Conservation (phyloP, 2,797 vertebrate genomes). For the Gallinago stenura region DNA sequence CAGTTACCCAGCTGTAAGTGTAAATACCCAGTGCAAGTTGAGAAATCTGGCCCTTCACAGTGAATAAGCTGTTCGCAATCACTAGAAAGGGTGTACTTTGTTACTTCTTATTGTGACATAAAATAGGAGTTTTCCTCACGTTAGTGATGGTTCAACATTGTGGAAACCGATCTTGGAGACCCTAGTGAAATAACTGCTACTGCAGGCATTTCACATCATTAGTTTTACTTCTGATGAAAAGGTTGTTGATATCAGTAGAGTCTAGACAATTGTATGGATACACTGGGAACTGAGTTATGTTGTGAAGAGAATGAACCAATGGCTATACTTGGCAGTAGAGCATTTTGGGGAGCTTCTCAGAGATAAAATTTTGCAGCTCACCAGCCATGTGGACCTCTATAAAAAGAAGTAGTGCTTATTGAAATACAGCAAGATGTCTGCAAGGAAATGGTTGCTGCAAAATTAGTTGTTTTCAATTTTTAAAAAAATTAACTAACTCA, state of each 20-base stretch:
- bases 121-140: background rate
- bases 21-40: rapidly evolving
- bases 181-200: background rate
- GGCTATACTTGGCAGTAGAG: background rate
- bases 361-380: background rate
- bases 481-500: background rate
- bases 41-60: background rate
- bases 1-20: background rate
- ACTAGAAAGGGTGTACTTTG: background rate
- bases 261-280: background rate
- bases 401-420: background rate
- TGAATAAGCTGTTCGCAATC: background rate
- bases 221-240: background rate
- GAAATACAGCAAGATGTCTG: background rate
- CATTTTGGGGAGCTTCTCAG: background rate
- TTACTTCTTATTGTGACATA: background rate
- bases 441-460: background rate
- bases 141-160: background rate
- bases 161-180: background rate
- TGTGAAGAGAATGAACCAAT: background rate
- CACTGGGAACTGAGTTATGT: background rate
- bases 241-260: background rate
- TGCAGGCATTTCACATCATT: background rate
- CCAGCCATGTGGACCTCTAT: background rate
- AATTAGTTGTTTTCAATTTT: background rate